Evolutionary conservation across 2,797 vertebrate species (phyloP), one percentile per base, ranked within the genome.

Genomic region (Taenioides sp.): DNA sequence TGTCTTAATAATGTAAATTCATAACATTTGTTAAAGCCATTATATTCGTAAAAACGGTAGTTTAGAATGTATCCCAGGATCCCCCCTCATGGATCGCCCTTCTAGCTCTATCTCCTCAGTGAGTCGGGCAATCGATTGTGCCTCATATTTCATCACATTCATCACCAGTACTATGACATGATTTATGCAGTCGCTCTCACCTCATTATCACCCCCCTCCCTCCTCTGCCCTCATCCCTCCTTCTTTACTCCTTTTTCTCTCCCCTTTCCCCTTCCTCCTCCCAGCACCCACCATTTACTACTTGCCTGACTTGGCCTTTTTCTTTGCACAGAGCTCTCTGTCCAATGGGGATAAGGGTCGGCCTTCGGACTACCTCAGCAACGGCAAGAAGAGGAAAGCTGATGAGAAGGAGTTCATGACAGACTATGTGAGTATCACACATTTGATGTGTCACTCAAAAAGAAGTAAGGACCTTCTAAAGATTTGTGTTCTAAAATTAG

Each of bases 391-490:
- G 89, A 95, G 96, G 89, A 97, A 97, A 90, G 93, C 92, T 2
- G 96, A 97, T 4, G 96, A 97, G 86, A 96, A 97, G 80, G 96
- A 97, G 72, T 97, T 96, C 2, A 89, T 94, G 85, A 96, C 95
- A 0, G 96, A 97, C 84, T 97, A 97, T 11, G 96, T 97, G 89
- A 93, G 96, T n/a, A 70, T 16, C 27, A 65, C 18, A 55, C 68
- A 76, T 73, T 16, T 0, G 60, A 70, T 14, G 31, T 40, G 40
- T 31, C 17, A n/a, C 28, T n/a, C 17, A 60, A 57, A 22, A n/a
- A n/a, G 11, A 57, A 11, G 4, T 25, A 57, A 28, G 11, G 43
- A 2, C 14, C 57, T 17, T 27, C 14, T 17, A 28, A 28, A 59
- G 16, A 17, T 59, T 18, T 59, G 14, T 57, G 10, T 57, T 12